phyloP scores from a whole-genome alignment of 2,113 vertebrate genomes.

The Nannospalax galili region DNA sequence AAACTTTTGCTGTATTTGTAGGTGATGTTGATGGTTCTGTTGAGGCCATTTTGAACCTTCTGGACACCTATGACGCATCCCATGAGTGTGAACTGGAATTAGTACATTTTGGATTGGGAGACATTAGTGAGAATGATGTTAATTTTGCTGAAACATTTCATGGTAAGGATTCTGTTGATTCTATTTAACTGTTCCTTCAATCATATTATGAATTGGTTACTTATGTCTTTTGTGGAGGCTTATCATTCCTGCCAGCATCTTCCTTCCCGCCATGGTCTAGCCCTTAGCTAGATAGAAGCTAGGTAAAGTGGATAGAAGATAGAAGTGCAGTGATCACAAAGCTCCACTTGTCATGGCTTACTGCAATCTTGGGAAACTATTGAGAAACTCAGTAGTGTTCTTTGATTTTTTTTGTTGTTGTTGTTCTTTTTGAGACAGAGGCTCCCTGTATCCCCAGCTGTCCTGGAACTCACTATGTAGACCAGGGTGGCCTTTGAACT shows the following conservation, averaged over 20 bases:
- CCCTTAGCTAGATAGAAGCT: not conserved
- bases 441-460: too few relatives aligned
- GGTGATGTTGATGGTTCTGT: conserved; percentile 97
- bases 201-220: not conserved
- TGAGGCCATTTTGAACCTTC: conserved; percentile 92
- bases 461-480: too few relatives aligned
- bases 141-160: conserved; percentile 92
- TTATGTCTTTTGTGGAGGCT: conserved; percentile 8
- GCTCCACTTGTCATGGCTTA: not conserved
- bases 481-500: too few relatives aligned
- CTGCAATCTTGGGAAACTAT: not conserved
- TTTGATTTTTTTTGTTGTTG: not conserved
- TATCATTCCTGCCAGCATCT: not conserved
- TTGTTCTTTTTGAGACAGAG: not conserved
- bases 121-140: conserved; percentile 94
- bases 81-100: conserved; percentile 92
- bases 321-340: not conserved
- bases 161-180: conserved; percentile 83
- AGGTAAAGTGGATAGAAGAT: not conserved
- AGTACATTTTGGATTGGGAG: conserved; percentile 94
- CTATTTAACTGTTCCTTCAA: not conserved
- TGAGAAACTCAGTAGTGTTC: not conserved
- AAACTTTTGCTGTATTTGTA: conserved; percentile 72
- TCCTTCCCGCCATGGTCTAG: not conserved
- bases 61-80: conserved; percentile 92